phyloP scores from a whole-genome alignment of 2,113 vertebrate species.

The Stomatorhinus ivindoensis region DNA sequence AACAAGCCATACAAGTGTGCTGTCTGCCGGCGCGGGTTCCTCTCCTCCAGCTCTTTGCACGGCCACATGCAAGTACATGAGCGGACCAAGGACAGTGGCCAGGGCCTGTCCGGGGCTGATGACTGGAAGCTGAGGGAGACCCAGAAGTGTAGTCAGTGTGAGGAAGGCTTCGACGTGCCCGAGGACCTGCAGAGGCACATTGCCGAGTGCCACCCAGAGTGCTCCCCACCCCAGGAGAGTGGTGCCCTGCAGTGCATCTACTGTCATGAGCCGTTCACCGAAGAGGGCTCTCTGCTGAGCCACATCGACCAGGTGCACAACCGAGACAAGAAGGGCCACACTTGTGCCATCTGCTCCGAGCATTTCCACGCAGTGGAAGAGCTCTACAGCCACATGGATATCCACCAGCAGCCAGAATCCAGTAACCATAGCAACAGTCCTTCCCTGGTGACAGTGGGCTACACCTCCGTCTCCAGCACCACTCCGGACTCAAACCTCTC shows the following conservation, averaged over 20 bases:
- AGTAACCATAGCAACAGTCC: slow-evolving; percentile 97
- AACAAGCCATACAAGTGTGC: slow-evolving; percentile 99
- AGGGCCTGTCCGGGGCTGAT: slow-evolving; percentile 72
- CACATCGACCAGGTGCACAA: slow-evolving; percentile 89
- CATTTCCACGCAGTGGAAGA: slow-evolving; percentile 89
- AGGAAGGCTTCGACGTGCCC: slow-evolving; percentile 93
- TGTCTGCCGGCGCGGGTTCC: slow-evolving; percentile 91
- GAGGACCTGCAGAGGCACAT: slow-evolving; percentile 97
- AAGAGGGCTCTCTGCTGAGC: slow-evolving; percentile 81
- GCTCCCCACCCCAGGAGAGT: slow-evolving; percentile 87
- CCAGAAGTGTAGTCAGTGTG: slow-evolving; percentile 91
- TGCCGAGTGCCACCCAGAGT: slow-evolving; percentile 91
- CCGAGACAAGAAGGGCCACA: slow-evolving; percentile 79
- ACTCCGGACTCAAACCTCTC: slow-evolving; percentile 97
- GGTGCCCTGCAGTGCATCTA: slow-evolving; percentile 88
- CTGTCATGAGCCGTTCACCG: slow-evolving; percentile 90
- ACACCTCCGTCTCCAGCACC: slow-evolving; percentile 95
- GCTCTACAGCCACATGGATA: slow-evolving; percentile 92
- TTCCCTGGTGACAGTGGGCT: slow-evolving; percentile 86
- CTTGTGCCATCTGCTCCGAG: slow-evolving; percentile 88
- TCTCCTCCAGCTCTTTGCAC: slow-evolving; percentile 90
- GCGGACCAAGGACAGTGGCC: slow-evolving; percentile 78
- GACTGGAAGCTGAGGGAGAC: slow-evolving; percentile 95
- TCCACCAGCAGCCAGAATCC: slow-evolving; percentile 90
- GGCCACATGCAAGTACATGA: slow-evolving; percentile 99